Evolutionary conservation across 1,140 invertebrate genomes (phyloP).

Genomic region (Solenopsis fugax): DNA sequence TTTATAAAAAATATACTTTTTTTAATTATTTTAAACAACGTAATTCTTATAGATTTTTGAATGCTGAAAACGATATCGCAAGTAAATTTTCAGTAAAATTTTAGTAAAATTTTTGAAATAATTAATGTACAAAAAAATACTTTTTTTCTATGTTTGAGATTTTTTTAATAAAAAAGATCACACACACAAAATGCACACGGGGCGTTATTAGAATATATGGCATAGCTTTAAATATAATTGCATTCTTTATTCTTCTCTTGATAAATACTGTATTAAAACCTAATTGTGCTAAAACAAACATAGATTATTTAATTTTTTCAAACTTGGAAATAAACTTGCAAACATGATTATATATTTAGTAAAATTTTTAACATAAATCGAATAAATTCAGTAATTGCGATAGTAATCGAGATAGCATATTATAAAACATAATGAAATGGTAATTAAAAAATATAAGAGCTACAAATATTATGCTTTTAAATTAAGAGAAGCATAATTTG

Average conservation of each 20-base stretch:
- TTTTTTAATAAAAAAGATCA: too few species aligned
- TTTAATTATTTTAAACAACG: too few species aligned
- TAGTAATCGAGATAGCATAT: neutral
- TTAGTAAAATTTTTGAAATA: too few species aligned
- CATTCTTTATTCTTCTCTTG: neutral
- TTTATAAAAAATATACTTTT: too few species aligned
- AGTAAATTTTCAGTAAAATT: too few species aligned
- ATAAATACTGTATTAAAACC: neutral
- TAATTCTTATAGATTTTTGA: too few species aligned
- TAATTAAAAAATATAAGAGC: neutral
- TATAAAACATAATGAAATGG: neutral
- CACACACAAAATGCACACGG: neutral
- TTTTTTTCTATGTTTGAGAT: neutral
- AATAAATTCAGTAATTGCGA: constrained; percentile 8
- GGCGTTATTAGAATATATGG: too few species aligned
- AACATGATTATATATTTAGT: neutral
- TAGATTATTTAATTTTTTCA: neutral
- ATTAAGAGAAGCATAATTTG: constrained; percentile 35
- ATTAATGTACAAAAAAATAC: neutral
- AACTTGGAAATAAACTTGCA: neutral
- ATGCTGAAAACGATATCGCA: too few species aligned
- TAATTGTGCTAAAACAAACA: neutral
- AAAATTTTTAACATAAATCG: neutral
- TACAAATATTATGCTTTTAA: neutral
- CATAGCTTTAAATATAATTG: constrained; percentile 3